phyloP scores from a whole-genome alignment of 2,113 vertebrate genomes.

The Columba livia region DNA sequence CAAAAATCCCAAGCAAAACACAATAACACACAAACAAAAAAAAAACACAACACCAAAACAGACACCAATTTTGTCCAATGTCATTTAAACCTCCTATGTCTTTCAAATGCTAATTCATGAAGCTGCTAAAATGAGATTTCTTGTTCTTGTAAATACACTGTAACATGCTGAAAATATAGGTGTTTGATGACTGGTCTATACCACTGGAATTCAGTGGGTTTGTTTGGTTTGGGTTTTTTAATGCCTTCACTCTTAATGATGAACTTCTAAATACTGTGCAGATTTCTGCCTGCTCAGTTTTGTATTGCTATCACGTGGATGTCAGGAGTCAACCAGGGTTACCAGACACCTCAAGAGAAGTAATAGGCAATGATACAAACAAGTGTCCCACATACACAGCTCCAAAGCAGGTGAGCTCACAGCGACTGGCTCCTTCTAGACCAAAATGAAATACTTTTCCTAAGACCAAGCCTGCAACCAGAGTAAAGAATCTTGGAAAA shows the following conservation, averaged over 20 bases:
- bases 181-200: background rate
- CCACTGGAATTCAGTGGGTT: background rate
- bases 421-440: background rate
- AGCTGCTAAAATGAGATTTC: background rate
- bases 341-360: background rate
- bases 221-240: background rate
- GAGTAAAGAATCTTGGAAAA: background rate
- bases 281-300: background rate
- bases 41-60: no score
- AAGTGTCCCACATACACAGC: background rate
- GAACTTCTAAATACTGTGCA: background rate
- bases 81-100: background rate
- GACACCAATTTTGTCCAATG: background rate
- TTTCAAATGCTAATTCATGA: background rate
- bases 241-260: background rate
- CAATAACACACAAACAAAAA: no score
- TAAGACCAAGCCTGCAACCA: background rate
- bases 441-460: background rate
- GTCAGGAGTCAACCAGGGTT: background rate
- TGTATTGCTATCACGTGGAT: background rate
- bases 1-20: no score
- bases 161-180: background rate
- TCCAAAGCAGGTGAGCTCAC: background rate
- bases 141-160: background rate
- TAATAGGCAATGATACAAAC: background rate